Evolutionary conservation across 2,113 vertebrate species (phyloP), one percentile per base, ranked within the genome.

Genomic region (Grallaria varia): DNA sequence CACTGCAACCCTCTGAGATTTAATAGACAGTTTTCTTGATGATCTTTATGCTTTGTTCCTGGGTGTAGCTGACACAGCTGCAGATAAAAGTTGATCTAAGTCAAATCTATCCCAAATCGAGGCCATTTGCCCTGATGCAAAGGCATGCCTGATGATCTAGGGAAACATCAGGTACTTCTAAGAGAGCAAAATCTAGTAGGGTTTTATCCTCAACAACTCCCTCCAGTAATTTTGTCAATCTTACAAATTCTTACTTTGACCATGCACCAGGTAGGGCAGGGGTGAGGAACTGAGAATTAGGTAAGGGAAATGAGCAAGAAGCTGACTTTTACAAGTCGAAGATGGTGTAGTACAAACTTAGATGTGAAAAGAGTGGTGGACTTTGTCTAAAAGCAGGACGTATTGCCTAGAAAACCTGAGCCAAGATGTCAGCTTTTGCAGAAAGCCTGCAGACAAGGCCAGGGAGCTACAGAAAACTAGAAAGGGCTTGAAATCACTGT

Each of bases 351-450:
- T 55, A 47, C 60, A 87, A 87, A 69, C 4, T 3, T 25, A 56
- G 19, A 39, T 52, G 53, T 45, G 58, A 63, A 60, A 91, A 55
- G 20, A 64, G 33, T 14, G 9, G 31, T 60, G 20, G 6, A 53
- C 17, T 69, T 69, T 31, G 8, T n/a, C 62, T 76, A 60, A 75
- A 83, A 33, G 16, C 47, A 68, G 21, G 35, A 49, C 0, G 0
- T 44, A 25, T 21, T 53, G 10, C 75, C 44, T 42, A 27, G 49
- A 64, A 95, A 90, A 76, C 23, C 47, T 55, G 24, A 85, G 49
- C 6, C n/a, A 60, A 72, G 47, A 49, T n/a, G 44, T 23, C 16
- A 10, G 17, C 14, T 63, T 87, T 89, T 40, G 79, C 6, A 47
- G 3, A 39, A 44, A 79, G 11, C 14, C 17, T 15, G 17, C 22